Evolutionary conservation across 2,797 vertebrate genomes (phyloP).

Genomic region (Phataginus tricuspis): DNA sequence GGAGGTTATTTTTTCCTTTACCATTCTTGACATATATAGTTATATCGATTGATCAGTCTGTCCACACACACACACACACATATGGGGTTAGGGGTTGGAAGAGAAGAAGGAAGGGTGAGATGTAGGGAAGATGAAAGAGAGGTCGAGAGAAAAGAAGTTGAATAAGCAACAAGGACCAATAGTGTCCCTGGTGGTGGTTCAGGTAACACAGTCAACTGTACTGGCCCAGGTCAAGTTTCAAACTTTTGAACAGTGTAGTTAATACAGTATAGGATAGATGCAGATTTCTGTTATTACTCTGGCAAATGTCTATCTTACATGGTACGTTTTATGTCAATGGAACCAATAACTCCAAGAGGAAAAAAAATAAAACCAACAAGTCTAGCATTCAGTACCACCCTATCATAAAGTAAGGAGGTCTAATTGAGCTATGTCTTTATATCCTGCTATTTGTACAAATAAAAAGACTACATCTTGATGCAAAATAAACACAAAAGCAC

Average conservation of each 20-base stretch:
- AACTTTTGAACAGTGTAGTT: conserved; percentile 53
- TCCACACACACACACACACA: neutral
- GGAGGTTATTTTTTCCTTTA: neutral
- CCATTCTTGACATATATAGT: neutral
- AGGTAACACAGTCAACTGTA: conserved; percentile 75
- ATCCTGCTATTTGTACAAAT: conserved; percentile 91
- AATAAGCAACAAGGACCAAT: conserved; percentile 35
- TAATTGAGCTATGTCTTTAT: conserved; percentile 85
- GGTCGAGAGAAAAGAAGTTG: neutral
- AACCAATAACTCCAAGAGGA: conserved; percentile 70
- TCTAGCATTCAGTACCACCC: conserved; percentile 76
- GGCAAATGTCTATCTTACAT: conserved; percentile 74
- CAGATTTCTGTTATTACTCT: conserved; percentile 58
- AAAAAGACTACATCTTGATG: conserved; percentile 89
- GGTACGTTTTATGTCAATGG: conserved; percentile 59
- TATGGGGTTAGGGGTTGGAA: neutral
- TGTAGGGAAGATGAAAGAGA: neutral
- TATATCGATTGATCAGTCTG: neutral
- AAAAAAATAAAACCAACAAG: conserved; percentile 69
- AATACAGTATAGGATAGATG: conserved; percentile 41
- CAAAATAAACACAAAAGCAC: conserved; percentile 92
- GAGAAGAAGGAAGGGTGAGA: neutral
- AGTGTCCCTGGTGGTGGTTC: conserved; percentile 79
- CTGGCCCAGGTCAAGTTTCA: conserved; percentile 73
- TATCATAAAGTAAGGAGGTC: conserved; percentile 83